Evolutionary conservation across 23 tunicate genomes (phyloP).

Genomic region (Diplosoma virens): DNA sequence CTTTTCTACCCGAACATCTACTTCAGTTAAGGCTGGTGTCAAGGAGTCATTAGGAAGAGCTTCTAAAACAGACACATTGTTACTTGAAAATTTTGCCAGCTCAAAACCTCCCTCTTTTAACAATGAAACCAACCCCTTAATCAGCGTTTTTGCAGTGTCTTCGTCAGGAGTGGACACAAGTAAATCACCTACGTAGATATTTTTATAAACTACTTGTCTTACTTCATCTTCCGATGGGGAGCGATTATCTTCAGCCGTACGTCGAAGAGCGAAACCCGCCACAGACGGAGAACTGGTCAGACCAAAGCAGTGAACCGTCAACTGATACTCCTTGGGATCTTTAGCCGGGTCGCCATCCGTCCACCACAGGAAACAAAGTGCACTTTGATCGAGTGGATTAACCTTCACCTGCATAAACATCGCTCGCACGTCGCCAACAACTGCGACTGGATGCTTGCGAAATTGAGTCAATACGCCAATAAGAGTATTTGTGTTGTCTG

Average conservation of each 20-base stretch:
- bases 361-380: neutral
- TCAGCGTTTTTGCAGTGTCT: no score
- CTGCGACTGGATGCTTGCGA: neutral
- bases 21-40: neutral
- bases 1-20: neutral
- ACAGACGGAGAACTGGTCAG: neutral
- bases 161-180: no score
- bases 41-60: no score
- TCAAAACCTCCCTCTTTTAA: neutral
- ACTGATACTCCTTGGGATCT: neutral
- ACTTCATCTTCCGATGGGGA: neutral
- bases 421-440: neutral
- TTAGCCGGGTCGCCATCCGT: neutral
- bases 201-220: neutral
- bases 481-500: neutral
- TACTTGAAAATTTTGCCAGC: neutral
- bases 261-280: no score
- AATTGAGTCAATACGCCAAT: neutral
- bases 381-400: neutral
- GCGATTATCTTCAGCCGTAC: no score
- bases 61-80: neutral
- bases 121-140: no score
- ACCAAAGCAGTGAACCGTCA: slow-evolving; percentile 5
- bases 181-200: neutral
- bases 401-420: neutral